Evolutionary conservation across 2,797 vertebrate species (phyloP), one percentile per base, ranked within the genome.

Genomic region (Pitangus sulphuratus): DNA sequence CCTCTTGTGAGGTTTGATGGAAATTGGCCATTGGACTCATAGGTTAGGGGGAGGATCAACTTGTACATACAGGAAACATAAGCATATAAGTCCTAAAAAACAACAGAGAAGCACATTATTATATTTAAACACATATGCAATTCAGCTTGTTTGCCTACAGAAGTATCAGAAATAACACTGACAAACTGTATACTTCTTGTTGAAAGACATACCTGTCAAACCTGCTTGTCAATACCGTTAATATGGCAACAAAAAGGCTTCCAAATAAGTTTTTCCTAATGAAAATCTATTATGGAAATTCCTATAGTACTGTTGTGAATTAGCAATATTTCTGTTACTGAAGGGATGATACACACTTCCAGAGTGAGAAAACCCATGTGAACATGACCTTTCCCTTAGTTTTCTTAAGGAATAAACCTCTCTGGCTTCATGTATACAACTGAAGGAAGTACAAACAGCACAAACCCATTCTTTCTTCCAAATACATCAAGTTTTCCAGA

Each of bases 371-470:
- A 84, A 66, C 4, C 20, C 81, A 83, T 60, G 74, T 82, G 81
- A 95, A 83, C 39, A 9, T 40, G 71, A 96, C 87, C 79, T 89
- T 96, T 94, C 87, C 69, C 79, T 75, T 92, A 56, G 37, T 64
- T 89, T 92, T 87, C 54, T 54, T 71, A 31, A 65, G 78, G 47
- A 87, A 87, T 75, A 92, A 96, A 89, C 61, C 28, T 91, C 76
- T 78, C 57, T 61, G 65, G 12, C 35, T 89, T 84, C 61, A 62
- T 54, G 13, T 64, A 86, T 72, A 84, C 89, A 94, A 57, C 31
- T 9, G 18, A 85, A 80, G 15, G 21, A 44, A 84, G 15, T 6
- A 66, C 58, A 85, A 85, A 64, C 33, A 89, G 19, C 53, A 77
- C 39, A 92, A 90, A 47, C 14, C 22, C 86, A 54, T 64, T 81